Evolutionary conservation across 2,888 invertebrate genomes (phyloP).

Genomic region (Tetropium fuscum): DNA sequence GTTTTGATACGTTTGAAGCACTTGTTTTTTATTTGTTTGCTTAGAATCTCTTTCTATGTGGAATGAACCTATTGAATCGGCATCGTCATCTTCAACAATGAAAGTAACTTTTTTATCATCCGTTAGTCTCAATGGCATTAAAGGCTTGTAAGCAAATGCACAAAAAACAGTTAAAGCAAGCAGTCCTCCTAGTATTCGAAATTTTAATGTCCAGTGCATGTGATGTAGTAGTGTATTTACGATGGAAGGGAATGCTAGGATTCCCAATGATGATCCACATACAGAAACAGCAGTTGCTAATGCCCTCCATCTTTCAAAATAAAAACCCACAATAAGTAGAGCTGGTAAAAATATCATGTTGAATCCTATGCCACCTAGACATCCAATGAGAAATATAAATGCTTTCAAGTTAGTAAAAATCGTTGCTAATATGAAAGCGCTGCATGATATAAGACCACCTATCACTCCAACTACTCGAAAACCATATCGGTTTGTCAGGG

Average conservation of each 20-base stretch:
- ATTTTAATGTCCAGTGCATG: slow-evolving; percentile 71
- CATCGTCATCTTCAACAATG: slow-evolving; percentile 1
- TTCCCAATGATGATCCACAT: slow-evolving; percentile 74
- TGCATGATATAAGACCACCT: slow-evolving; percentile 50
- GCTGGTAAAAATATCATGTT: slow-evolving; percentile 79
- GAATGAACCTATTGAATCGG: slow-evolving; percentile 36
- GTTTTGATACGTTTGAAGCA: slow-evolving; percentile 43
- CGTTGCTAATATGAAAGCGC: slow-evolving; percentile 49
- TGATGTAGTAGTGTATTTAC: slow-evolving; percentile 66
- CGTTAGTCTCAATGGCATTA: slow-evolving; percentile 44
- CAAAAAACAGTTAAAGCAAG: slow-evolving; percentile 40
- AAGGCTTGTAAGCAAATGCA: slow-evolving; percentile 52
- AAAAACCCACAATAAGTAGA: slow-evolving; percentile 79
- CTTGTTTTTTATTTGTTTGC: background rate
- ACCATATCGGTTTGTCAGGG: slow-evolving; percentile 57
- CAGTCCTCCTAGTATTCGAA: slow-evolving; percentile 65
- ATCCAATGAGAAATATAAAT: slow-evolving; percentile 53
- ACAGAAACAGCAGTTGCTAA: slow-evolving; percentile 80
- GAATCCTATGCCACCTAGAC: slow-evolving; percentile 68
- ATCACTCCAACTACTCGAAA: slow-evolving; percentile 53
- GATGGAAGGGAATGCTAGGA: slow-evolving; percentile 72
- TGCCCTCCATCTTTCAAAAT: slow-evolving; percentile 80
- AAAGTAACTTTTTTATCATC: slow-evolving; percentile 3
- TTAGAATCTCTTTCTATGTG: slow-evolving; percentile 18
- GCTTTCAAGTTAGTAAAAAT: slow-evolving; percentile 36